A percentile compares a stretch with the other conserved stretches of the same genome.
Evolutionary conservation across 2,888 invertebrate species (phyloP).

Genomic region (Pheosia gnoma): DNA sequence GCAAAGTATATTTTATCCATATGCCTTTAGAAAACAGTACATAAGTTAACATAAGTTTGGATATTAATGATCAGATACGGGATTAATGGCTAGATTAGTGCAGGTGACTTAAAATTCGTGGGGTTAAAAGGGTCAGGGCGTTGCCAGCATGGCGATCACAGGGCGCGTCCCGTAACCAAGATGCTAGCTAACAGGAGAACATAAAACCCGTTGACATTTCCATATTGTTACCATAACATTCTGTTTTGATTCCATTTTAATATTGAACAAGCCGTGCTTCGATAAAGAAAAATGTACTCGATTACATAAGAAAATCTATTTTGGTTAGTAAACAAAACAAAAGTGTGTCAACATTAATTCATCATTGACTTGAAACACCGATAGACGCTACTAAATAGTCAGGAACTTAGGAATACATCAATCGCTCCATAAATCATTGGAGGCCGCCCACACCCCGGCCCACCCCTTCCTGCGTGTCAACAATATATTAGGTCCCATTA

Average conservation of each 20-base stretch:
- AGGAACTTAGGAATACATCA: slow-evolving; percentile 56
- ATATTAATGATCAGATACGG: no score
- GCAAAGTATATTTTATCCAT: no score
- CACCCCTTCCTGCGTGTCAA: slow-evolving; percentile 57
- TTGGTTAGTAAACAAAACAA: no score
- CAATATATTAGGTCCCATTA: slow-evolving; percentile 70
- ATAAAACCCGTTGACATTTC: neutral
- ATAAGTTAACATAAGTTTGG: no score
- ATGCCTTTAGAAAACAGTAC: no score
- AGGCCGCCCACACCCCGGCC: slow-evolving; percentile 36
- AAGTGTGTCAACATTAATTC: slow-evolving; percentile 12
- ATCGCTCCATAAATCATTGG: slow-evolving; percentile 73
- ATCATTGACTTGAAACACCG: slow-evolving; percentile 42
- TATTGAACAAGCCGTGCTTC: neutral
- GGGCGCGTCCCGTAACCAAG: neutral
- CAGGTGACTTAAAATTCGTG: neutral
- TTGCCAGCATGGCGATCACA: neutral
- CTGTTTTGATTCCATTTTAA: neutral
- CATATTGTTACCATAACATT: neutral
- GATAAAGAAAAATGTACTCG: no score
- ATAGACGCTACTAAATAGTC: slow-evolving; percentile 54
- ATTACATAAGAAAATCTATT: no score
- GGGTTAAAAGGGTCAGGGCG: neutral
- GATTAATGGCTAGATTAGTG: no score
- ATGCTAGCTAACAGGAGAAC: neutral